Conservation (phyloP, 2,113 vertebrate genomes). For the Machaerirhynchus nigripectus region DNA sequence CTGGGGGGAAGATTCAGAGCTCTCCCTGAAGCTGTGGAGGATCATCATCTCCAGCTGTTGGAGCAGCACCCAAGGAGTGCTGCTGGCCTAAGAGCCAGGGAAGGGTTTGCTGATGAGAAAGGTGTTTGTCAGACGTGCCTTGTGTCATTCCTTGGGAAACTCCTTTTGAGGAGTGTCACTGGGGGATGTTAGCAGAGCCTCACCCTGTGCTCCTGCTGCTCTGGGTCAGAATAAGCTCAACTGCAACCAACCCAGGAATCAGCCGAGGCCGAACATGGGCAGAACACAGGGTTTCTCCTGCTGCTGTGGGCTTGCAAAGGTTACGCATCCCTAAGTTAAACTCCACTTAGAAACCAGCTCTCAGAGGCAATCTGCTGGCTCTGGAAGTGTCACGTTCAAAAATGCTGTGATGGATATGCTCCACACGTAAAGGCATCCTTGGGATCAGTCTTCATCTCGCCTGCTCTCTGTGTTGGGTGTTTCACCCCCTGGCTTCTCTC, state of each 20-base stretch:
- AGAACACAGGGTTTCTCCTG: background rate
- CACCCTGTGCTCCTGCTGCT: too few relatives aligned
- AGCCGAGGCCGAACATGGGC: rapidly evolving
- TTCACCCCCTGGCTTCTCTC: rapidly evolving
- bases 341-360: background rate
- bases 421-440: background rate
- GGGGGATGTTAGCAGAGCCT: background rate
- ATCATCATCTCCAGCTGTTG: background rate
- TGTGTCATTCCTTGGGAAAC: background rate
- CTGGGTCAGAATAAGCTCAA: background rate
- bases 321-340: background rate
- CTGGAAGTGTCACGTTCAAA: background rate
- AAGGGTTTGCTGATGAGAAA: background rate
- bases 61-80: background rate
- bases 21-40: rapidly evolving
- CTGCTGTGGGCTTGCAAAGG: background rate
- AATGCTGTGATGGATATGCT: rapidly evolving
- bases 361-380: background rate
- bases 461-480: rapidly evolving
- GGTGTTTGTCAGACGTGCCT: rapidly evolving
- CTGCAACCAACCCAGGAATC: background rate
- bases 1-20: background rate
- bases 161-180: rapidly evolving
- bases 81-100: background rate
- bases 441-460: rapidly evolving